Percentiles rank a stretch among this genome's conserved stretches.
Conservation (phyloP, 2,113 vertebrate species). For the Manacus vitellinus region DNA sequence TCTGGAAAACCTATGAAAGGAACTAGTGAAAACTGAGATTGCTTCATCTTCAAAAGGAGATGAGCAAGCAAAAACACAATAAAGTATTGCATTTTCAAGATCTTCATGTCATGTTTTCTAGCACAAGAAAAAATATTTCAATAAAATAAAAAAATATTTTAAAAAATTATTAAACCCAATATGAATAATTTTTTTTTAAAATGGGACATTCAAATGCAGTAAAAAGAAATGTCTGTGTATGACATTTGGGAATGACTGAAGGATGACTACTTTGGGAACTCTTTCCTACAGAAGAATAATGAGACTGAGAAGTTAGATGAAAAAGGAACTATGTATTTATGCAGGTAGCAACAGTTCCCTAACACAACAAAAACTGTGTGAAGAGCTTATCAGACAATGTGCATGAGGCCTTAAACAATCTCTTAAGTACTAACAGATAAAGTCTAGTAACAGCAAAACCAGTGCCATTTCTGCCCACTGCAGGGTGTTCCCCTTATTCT, state of each 20-base stretch:
- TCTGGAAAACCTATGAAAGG: neutral
- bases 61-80: neutral
- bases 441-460: neutral
- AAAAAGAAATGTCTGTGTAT: neutral
- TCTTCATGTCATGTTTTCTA: neutral
- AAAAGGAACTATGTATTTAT: neutral
- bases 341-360: neutral
- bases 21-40: neutral
- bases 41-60: neutral
- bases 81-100: neutral
- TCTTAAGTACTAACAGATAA: neutral
- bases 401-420: neutral
- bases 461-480: neutral
- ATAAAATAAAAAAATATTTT: neutral
- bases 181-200: neutral
- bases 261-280: neutral
- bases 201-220: neutral
- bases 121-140: neutral
- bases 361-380: neutral
- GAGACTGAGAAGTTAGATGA: neutral
- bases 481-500: neutral
- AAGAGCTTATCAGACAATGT: neutral
- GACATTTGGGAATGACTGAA: neutral
- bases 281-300: neutral
- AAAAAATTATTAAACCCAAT: neutral